Percentiles rank a stretch among this genome's conserved stretches.
Evolutionary conservation across 2,888 invertebrate species (phyloP).

Genomic region (Hirtodrosophila trivittata): DNA sequence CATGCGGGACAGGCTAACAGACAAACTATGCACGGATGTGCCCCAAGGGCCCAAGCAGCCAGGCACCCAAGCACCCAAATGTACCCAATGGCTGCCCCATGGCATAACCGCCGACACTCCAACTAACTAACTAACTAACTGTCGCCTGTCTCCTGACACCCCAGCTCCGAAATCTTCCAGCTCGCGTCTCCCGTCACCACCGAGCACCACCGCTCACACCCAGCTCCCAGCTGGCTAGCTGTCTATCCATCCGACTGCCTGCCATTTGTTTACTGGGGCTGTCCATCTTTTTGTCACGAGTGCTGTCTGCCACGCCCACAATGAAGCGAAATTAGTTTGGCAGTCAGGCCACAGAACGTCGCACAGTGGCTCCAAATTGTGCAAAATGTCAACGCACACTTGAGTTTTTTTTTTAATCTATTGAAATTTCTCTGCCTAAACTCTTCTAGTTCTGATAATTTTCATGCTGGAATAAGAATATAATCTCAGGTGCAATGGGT

Average conservation of each 20-base stretch:
- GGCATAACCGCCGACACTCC: constrained; percentile 61
- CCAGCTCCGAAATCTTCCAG: too few species aligned
- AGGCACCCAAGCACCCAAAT: neutral
- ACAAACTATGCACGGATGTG: constrained; percentile 54
- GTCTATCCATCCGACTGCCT: constrained; percentile 53
- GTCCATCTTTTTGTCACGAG: constrained; percentile 77
- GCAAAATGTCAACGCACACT: too few species aligned
- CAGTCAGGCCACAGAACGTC: constrained; percentile 46
- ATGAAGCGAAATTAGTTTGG: constrained; percentile 66
- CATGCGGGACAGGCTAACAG: constrained; percentile 40
- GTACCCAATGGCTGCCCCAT: constrained; percentile 28
- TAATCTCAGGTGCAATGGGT: too few species aligned
- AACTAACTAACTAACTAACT: constrained; percentile 51
- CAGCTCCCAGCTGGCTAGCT: constrained; percentile 27
- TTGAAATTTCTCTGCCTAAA: neutral
- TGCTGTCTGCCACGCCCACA: constrained; percentile 67
- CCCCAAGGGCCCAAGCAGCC: constrained; percentile 11
- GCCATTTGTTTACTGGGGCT: constrained; percentile 70
- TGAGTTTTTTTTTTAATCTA: neutral
- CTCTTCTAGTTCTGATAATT: too few species aligned
- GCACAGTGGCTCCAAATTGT: constrained; percentile 42
- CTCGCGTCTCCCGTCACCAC: too few species aligned
- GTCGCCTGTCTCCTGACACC: constrained; percentile 18
- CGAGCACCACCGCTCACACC: constrained; percentile 12
- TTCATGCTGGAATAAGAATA: too few species aligned